A percentile compares a stretch with the other conserved stretches of the same genome.
Conservation (phyloP, 2,113 vertebrate genomes). For the Hemichromis elongatus region DNA sequence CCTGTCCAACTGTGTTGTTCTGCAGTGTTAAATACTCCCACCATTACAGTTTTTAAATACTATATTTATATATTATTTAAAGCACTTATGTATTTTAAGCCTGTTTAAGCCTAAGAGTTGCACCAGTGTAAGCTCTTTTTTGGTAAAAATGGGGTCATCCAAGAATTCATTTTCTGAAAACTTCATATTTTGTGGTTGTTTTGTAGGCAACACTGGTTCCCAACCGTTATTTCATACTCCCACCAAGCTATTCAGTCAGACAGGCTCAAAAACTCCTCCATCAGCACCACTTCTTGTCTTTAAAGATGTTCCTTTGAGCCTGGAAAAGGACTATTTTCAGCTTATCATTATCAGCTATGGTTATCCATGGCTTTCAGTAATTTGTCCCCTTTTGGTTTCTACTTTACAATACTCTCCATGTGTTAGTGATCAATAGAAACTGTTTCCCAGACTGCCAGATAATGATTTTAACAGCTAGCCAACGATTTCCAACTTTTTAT, state of each 20-base stretch:
- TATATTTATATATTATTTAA: not conserved
- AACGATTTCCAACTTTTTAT: not conserved
- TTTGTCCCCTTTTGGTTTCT: not conserved
- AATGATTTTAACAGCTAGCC: not conserved
- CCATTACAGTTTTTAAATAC: not conserved
- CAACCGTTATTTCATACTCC: accelerated
- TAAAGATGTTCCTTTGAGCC: not conserved
- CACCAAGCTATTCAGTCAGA: not conserved
- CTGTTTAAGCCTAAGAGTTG: not conserved
- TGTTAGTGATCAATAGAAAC: not conserved
- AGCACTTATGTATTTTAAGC: not conserved
- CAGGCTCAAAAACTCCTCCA: accelerated
- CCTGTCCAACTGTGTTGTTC: not conserved
- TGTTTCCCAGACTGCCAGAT: not conserved
- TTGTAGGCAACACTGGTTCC: not conserved
- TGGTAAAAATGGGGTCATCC: not conserved
- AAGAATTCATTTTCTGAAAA: not conserved
- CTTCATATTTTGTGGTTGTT: not conserved
- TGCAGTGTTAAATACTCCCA: not conserved
- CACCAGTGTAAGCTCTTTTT: not conserved
- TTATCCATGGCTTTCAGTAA: not conserved
- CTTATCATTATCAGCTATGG: not conserved
- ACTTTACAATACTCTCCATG: not conserved
- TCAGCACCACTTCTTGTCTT: not conserved
- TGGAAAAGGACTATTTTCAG: not conserved